Percentiles rank a stretch among this genome's conserved stretches.
Conservation (phyloP, 2,888 invertebrate species). For the Zygaena filipendulae region DNA sequence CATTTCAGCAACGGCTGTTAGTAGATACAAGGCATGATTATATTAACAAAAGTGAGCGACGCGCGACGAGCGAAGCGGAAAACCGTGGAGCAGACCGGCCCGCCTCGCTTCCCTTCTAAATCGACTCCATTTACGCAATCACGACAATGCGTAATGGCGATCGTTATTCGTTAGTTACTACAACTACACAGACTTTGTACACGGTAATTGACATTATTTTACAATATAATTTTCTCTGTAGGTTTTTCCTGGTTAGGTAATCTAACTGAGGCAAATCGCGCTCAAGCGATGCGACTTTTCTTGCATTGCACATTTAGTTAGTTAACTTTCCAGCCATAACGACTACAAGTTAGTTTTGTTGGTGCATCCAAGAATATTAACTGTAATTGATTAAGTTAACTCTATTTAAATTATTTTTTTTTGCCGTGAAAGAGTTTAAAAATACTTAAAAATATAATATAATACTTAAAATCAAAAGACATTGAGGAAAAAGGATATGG, state of each 20-base stretch:
- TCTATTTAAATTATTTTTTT: no score
- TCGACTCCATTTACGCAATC: conserved; percentile 57
- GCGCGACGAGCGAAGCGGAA: conserved; percentile 49
- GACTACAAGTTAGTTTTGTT: no score
- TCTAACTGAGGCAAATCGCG: conserved; percentile 46
- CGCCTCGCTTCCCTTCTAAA: conserved; percentile 46
- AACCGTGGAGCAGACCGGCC: conserved; percentile 35
- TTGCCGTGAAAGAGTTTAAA: no score
- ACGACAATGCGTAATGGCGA: conserved; percentile 60
- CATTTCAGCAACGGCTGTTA: conserved; percentile 24
- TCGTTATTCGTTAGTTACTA: conserved; percentile 55
- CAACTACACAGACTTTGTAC: conserved; percentile 38
- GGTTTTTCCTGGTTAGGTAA: conserved; percentile 44
- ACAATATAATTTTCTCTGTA: conserved; percentile 56
- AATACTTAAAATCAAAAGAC: no score
- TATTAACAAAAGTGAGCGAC: conserved; percentile 42
- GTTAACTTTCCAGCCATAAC: no score
- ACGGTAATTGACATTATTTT: conserved; percentile 65
- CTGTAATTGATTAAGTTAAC: no score
- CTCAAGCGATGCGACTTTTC: no score
- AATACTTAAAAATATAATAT: no score
- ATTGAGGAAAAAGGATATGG: no score
- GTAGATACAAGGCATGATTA: conserved; percentile 38
- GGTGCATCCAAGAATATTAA: no score
- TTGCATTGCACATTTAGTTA: no score